These are phyloP conservation scores for Neopipo cinnamomea DNA, from an alignment of 2,113 vertebrate genomes.

Conservation along the genomic window DNA sequence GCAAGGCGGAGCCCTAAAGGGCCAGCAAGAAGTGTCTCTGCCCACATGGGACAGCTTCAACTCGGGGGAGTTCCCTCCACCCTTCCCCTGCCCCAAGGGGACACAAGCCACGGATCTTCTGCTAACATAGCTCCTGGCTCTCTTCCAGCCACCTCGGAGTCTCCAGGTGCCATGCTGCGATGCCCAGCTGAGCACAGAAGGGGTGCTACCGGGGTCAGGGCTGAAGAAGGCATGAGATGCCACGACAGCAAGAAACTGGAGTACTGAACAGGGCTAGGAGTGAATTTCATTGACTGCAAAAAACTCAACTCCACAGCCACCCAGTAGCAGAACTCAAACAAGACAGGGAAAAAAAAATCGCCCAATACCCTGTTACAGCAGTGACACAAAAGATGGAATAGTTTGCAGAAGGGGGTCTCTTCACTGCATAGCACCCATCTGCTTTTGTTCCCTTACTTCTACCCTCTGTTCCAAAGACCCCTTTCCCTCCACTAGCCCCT, in stretches of 20 bases:
- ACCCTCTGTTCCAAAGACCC: not conserved
- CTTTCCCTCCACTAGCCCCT: not conserved
- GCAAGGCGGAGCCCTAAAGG: not conserved
- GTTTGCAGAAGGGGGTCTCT: not conserved
- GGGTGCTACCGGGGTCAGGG: not conserved
- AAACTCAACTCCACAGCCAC: not conserved
- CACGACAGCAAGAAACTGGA: not conserved
- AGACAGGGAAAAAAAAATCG: not conserved
- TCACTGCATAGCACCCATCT: rapidly evolving
- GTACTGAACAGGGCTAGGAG: not conserved
- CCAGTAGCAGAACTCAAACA: not conserved
- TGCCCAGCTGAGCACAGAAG: not conserved
- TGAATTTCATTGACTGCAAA: not conserved
- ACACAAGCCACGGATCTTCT: not conserved
- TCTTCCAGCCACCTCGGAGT: not conserved
- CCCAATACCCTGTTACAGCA: not conserved
- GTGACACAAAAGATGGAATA: not conserved
- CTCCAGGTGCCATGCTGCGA: not conserved
- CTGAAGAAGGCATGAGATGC: not conserved
- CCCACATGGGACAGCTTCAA: not conserved
- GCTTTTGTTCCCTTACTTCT: not conserved
- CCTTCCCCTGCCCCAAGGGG: not conserved
- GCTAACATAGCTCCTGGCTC: not conserved
- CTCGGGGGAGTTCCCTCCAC: too few relatives aligned
- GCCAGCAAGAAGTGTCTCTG: not conserved